phyloP scores from a whole-genome alignment of 2,113 vertebrate species.

The Jacana jacana region DNA sequence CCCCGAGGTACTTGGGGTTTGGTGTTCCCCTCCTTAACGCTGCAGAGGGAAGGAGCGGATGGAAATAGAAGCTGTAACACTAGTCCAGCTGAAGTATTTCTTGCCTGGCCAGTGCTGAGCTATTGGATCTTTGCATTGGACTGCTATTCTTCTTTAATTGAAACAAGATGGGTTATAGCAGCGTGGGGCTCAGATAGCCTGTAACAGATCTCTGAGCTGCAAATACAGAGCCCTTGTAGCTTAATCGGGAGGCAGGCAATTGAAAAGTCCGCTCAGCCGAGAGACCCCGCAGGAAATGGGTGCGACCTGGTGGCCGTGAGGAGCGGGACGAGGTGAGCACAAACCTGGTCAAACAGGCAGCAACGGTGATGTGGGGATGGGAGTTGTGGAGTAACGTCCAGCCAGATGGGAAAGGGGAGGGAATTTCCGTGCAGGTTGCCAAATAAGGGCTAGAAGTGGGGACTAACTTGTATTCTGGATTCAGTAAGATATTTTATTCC shows the following conservation, averaged over 20 bases:
- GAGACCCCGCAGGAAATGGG: neutral
- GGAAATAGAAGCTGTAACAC: neutral
- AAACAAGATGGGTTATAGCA: neutral
- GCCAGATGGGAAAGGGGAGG: neutral
- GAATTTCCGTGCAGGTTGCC: neutral
- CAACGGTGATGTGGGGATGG: neutral
- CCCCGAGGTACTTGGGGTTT: neutral
- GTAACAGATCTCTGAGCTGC: neutral
- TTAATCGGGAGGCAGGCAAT: rapidly evolving
- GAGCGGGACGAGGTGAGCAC: rapidly evolving
- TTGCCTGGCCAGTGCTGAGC: neutral
- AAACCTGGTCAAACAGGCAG: neutral
- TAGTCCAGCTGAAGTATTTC: neutral
- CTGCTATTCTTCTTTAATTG: neutral
- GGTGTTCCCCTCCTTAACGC: neutral
- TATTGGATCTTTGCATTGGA: neutral
- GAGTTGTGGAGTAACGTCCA: neutral
- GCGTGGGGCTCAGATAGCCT: neutral
- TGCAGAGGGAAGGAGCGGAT: neutral
- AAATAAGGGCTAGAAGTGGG: neutral
- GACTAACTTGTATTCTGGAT: neutral
- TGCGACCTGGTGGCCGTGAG: rapidly evolving
- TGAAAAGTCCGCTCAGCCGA: neutral
- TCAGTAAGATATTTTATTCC: neutral
- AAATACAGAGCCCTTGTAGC: neutral